Evolutionary conservation across 2,888 invertebrate species (phyloP).

Genomic region (Campaea margaritaria): DNA sequence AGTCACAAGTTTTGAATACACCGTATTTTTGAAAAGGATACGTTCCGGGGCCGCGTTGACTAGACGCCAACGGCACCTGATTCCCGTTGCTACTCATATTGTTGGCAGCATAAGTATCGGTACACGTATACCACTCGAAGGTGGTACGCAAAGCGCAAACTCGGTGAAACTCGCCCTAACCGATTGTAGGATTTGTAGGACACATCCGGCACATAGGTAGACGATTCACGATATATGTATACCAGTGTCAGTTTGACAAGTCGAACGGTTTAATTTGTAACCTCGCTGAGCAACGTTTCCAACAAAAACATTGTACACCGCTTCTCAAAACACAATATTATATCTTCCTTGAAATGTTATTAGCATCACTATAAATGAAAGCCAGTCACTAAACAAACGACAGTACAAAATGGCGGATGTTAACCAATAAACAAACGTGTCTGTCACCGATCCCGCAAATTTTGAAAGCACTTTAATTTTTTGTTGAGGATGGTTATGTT

Average conservation of each 20-base stretch:
- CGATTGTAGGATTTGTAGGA: slow-evolving; percentile 85
- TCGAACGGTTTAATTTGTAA: slow-evolving; percentile 75
- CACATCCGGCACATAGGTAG: slow-evolving; percentile 84
- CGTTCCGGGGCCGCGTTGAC: slow-evolving; percentile 85
- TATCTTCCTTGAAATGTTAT: slow-evolving; percentile 69
- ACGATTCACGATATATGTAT: slow-evolving; percentile 44
- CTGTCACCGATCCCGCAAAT: slow-evolving; percentile 68
- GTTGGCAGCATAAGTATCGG: slow-evolving; percentile 85
- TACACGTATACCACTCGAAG: slow-evolving; percentile 86
- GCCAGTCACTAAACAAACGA: slow-evolving; percentile 85
- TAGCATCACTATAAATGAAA: slow-evolving; percentile 74
- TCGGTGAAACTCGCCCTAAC: slow-evolving; percentile 83
- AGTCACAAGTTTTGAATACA: slow-evolving; percentile 53
- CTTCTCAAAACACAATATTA: slow-evolving; percentile 71
- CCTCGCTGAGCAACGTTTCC: slow-evolving; percentile 74
- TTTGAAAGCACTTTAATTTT: slow-evolving; percentile 39
- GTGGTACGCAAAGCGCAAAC: slow-evolving; percentile 86
- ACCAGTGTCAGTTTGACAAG: slow-evolving; percentile 80
- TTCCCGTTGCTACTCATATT: slow-evolving; percentile 88
- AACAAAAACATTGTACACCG: slow-evolving; percentile 81
- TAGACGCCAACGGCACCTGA: slow-evolving; percentile 87
- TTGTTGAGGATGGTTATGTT: slow-evolving; percentile 43
- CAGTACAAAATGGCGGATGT: slow-evolving; percentile 85
- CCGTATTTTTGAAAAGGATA: slow-evolving; percentile 83
- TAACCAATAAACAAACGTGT: slow-evolving; percentile 85